Evolutionary conservation across 2,113 vertebrate species (phyloP).

Genomic region (Merops nubicus): DNA sequence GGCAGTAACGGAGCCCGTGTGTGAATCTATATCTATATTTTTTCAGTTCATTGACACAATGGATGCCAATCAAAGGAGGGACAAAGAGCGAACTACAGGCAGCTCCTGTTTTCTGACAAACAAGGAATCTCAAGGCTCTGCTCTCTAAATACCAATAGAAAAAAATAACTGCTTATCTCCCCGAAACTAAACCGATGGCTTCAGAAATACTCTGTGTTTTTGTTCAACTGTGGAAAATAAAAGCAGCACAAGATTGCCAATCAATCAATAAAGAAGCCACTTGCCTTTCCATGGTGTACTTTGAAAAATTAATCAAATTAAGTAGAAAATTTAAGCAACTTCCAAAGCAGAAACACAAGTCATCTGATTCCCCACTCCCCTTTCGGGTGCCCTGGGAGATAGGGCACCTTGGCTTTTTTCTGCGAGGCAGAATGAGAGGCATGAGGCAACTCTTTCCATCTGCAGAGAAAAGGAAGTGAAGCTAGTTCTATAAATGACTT

Average conservation of each 20-base stretch:
- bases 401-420: not conserved
- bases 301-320: constrained; percentile 42
- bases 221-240: not conserved
- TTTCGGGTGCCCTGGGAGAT: not conserved
- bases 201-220: not conserved
- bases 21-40: not conserved
- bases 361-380: not conserved
- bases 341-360: not conserved
- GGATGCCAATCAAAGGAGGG: constrained; percentile 38
- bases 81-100: constrained; percentile 52
- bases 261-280: not conserved
- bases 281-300: not conserved
- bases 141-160: not conserved
- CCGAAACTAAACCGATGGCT: not conserved
- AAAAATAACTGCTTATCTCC: not conserved
- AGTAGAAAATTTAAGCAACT: constrained; percentile 55
- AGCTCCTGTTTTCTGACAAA: constrained; percentile 18
- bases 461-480: not conserved
- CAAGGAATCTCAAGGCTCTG: not conserved
- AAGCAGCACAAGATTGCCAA: not conserved
- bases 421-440: not conserved
- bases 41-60: not conserved
- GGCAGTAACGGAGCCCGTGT: not conserved
- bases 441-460: not conserved
- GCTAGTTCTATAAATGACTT: not conserved